These are phyloP conservation scores for Bos taurus DNA, from an alignment of 2,113 vertebrate species.

Conservation along the genomic window ARS-UCD2.0 NC_037330.1:12432001-12432500, in stretches of 20 bases:
- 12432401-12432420: background rate
- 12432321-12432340: background rate
- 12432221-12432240: background rate
- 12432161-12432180: background rate
- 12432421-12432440: background rate
- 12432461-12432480: background rate
- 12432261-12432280: background rate
- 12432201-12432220: background rate
- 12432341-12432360: background rate
- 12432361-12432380: background rate
- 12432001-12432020: too few species aligned
- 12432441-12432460: background rate
- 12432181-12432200: background rate
- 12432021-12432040: background rate
- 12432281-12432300: background rate
- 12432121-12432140: background rate
- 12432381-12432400: background rate
- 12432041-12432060: accelerated
- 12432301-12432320: background rate
- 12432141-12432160: background rate
- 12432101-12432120: background rate
- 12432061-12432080: background rate
- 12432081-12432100: background rate
- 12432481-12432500: background rate
- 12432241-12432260: background rate